phyloP scores from a whole-genome alignment of 2,888 invertebrate genomes.

The Psococerastis gibbosa region DNA sequence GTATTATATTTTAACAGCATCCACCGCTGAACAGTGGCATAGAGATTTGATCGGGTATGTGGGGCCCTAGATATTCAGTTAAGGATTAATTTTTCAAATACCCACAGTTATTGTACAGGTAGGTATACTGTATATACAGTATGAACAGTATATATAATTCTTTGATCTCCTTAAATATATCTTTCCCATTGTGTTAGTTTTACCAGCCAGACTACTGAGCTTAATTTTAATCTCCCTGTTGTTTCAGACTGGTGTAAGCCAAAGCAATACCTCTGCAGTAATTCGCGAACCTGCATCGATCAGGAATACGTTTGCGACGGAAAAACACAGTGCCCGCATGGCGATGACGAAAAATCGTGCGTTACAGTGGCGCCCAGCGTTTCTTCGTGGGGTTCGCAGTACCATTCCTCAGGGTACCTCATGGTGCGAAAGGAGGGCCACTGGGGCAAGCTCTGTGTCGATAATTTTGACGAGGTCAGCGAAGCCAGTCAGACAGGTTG shows the following conservation, averaged over 20 bases:
- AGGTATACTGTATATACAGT: too few relatives aligned
- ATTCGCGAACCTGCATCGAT: slow-evolving; percentile 47
- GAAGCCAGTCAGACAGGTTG: slow-evolving; percentile 34
- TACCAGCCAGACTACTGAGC: too few relatives aligned
- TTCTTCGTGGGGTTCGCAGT: background rate
- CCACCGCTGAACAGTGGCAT: too few relatives aligned
- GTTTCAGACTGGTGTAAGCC: slow-evolving; percentile 50
- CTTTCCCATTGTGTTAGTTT: too few relatives aligned
- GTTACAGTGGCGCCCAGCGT: slow-evolving; percentile 38
- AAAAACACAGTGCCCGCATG: slow-evolving; percentile 45
- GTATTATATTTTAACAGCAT: too few relatives aligned
- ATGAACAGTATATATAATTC: too few relatives aligned
- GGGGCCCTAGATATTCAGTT: too few relatives aligned
- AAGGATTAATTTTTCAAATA: too few relatives aligned
- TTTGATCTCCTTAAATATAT: too few relatives aligned
- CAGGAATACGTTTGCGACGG: slow-evolving; percentile 49
- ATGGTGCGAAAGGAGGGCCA: slow-evolving; percentile 54
- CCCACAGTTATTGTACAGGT: too few relatives aligned
- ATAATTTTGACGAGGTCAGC: slow-evolving; percentile 40
- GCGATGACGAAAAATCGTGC: slow-evolving; percentile 59
- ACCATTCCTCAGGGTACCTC: slow-evolving; percentile 34
- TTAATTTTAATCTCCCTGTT: too few relatives aligned
- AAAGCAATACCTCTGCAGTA: slow-evolving; percentile 54
- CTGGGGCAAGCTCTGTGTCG: slow-evolving; percentile 60
- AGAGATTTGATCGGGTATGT: too few relatives aligned